phyloP scores from a whole-genome alignment of 1,140 invertebrate species.

The Drosophila willistoni region DNA sequence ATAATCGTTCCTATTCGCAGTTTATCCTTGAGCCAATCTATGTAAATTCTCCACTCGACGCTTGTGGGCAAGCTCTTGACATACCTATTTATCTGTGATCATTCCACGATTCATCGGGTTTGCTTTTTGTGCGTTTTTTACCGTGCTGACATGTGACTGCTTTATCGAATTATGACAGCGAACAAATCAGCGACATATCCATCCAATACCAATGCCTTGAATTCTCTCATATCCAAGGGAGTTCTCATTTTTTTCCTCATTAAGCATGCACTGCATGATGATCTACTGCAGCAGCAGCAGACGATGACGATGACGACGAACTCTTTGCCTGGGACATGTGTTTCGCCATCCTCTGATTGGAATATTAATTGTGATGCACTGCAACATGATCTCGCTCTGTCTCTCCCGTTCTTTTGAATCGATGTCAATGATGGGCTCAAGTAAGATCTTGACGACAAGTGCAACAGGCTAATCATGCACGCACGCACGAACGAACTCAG shows the following conservation, averaged over 20 bases:
- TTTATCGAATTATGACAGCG: slow-evolving; percentile 82
- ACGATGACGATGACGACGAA: not conserved
- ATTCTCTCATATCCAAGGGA: slow-evolving; percentile 6
- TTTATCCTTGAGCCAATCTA: too few species aligned
- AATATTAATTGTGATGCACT: slow-evolving; percentile 72
- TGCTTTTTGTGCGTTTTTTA: slow-evolving; percentile 12
- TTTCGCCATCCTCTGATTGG: slow-evolving; percentile 62
- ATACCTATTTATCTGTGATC: slow-evolving; percentile 35
- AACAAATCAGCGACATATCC: slow-evolving; percentile 79
- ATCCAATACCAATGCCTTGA: not conserved
- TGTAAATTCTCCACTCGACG: too few species aligned
- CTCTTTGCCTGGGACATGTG: slow-evolving; percentile 60
- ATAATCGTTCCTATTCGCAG: too few species aligned
- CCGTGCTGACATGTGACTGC: slow-evolving; percentile 74
- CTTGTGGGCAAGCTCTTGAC: too few species aligned
- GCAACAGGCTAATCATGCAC: slow-evolving; percentile 54
- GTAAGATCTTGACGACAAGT: slow-evolving; percentile 58
- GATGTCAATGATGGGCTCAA: slow-evolving; percentile 1
- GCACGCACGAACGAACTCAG: too few species aligned
- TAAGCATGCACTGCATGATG: slow-evolving; percentile 63
- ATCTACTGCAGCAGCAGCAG: slow-evolving; percentile 19
- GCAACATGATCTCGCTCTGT: slow-evolving; percentile 20
- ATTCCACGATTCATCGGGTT: not conserved
- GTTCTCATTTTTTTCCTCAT: slow-evolving; percentile 30
- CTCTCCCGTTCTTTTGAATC: not conserved